These are phyloP conservation scores for Noctua janthe DNA, from an alignment of 2,888 invertebrate genomes.

Conservation along the genomic window DNA sequence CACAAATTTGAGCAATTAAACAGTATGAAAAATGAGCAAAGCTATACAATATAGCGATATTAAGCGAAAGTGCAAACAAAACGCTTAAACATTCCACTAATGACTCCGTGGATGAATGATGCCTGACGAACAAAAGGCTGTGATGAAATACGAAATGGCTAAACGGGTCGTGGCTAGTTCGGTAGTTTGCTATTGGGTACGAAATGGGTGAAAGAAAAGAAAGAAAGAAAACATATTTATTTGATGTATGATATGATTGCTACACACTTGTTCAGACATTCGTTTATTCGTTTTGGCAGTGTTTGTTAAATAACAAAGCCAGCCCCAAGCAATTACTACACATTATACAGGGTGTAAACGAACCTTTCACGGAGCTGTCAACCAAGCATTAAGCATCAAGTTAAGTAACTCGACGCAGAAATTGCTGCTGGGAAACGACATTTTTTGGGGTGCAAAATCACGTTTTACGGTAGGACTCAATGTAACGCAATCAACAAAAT, in stretches of 20 bases:
- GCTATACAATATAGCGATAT: constrained; percentile 72
- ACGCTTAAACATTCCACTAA: constrained; percentile 79
- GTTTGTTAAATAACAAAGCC: neutral
- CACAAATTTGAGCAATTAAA: constrained; percentile 16
- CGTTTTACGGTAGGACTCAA: too few species aligned
- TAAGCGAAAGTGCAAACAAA: constrained; percentile 75
- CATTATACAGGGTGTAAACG: too few species aligned
- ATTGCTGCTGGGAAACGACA: too few species aligned
- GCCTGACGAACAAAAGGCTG: constrained; percentile 73
- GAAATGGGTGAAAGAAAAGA: neutral
- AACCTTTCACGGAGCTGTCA: too few species aligned
- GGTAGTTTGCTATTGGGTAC: constrained; percentile 10
- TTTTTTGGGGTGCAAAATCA: too few species aligned
- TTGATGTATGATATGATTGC: neutral
- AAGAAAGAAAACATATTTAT: neutral
- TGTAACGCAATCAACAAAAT: too few species aligned
- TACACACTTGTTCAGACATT: neutral
- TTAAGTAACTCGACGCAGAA: too few species aligned
- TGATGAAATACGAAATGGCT: constrained; percentile 70
- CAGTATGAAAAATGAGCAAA: constrained; percentile 42
- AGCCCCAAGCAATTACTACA: neutral
- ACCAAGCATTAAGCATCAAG: too few species aligned
- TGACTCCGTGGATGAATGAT: constrained; percentile 76
- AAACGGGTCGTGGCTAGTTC: constrained; percentile 20
- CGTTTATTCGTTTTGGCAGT: neutral